Base-by-base conservation (phyloP, 2,797 vertebrate genomes). In the Lepus townsendii region DNA sequence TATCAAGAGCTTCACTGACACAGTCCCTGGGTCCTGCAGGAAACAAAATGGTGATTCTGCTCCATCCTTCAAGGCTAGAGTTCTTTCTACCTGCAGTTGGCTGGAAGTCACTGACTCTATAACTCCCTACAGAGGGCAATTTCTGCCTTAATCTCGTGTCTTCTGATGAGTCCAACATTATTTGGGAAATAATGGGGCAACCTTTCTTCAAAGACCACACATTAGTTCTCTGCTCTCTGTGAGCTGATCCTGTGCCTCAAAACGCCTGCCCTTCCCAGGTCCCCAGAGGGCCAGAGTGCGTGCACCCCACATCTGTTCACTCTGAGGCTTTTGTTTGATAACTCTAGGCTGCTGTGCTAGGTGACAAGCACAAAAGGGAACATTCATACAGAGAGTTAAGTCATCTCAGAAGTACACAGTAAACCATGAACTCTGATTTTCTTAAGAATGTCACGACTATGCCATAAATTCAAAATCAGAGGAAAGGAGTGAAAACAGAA, bases 401-500 rank as follows among this genome's bases (percentile, higher is more conserved):
- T 84, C 32, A 90, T 96, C 24, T 88, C n/a, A 75, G 65, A 89
- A 82, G 69, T 65, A 80, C 52, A 77, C 14, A 87, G 65, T 7
- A 93, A 92, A 93, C 16, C 24, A 35, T 68, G 71, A 87, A 83
- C 22, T 88, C 60, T 83, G 47, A 76, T 88, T 77, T 90, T 94
- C 72, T 92, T 85, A 90, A 77, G 50, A 75, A 87, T 79, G 14
- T 90, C 78, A 96, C 47, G 90, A 83, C 22, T 11, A 63, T 12
- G 83, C 17, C 30, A 77, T 32, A 87, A 86, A 92, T 79, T 63
- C n/a, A 94, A 92, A 94, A 83, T 88, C 75, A 92, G 24, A 93
- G 73, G 54, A 83, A 93, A 87, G 57, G 50, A 94, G 91, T 77
- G n/a, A 93, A 93, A 88, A 94, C 54, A 84, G 14, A 89, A 84